Percentiles rank a stretch among this genome's conserved stretches.
Evolutionary conservation across 2,888 invertebrate genomes (phyloP).

Genomic region (Lasius platythorax): DNA sequence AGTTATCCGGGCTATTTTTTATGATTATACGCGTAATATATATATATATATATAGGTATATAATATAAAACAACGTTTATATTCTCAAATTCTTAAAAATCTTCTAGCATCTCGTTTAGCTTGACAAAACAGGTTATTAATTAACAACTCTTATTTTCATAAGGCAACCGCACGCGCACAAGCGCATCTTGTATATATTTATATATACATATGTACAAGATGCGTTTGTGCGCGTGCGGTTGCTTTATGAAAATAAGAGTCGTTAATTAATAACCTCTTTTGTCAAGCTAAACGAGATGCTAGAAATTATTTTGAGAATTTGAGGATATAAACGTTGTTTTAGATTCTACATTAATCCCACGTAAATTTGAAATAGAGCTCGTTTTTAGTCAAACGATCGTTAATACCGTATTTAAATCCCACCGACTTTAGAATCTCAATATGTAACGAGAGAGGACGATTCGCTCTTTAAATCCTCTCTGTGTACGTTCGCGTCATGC

Average conservation of each 20-base stretch:
- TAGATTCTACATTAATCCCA: neutral
- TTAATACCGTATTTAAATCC: constrained; percentile 55
- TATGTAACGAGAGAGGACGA: constrained; percentile 32
- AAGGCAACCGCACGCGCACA: neutral
- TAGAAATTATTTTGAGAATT: constrained; percentile 12
- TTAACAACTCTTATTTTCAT: neutral
- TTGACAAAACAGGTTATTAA: neutral
- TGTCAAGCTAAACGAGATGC: neutral
- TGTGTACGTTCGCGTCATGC: constrained; percentile 32
- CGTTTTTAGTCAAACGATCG: constrained; percentile 10
- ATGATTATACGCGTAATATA: neutral
- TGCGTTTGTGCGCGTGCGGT: neutral
- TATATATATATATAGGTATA: neutral
- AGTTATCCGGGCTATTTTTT: constrained; percentile 1
- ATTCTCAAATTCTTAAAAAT: neutral
- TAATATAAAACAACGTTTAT: constrained; percentile 3
- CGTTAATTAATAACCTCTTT: neutral
- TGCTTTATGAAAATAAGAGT: constrained; percentile 1
- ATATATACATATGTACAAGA: neutral
- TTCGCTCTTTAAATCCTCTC: constrained; percentile 40
- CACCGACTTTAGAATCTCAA: constrained; percentile 41
- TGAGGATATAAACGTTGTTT: neutral
- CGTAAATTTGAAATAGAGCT: neutral
- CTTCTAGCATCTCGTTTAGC: constrained; percentile 2
- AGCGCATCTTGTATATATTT: neutral